These are phyloP conservation scores for Eidolon helvum DNA, from an alignment of 2,113 vertebrate species.

Conservation along the genomic window DNA sequence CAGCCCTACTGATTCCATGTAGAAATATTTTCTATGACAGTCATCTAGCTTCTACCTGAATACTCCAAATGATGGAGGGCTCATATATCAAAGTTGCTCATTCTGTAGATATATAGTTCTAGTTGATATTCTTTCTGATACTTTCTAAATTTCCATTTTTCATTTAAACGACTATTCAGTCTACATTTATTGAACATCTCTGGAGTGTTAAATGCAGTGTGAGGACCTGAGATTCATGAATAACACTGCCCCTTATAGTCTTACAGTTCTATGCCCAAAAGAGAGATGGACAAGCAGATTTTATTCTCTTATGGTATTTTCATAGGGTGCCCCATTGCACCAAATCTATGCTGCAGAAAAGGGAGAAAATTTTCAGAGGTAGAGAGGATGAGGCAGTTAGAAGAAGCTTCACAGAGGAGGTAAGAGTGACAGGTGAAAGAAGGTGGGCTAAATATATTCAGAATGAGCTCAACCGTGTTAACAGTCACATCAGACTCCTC, in stretches of 20 bases:
- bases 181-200: background rate
- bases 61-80: background rate
- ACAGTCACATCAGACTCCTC: background rate
- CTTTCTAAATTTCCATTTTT: background rate
- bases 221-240: background rate
- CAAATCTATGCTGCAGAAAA: background rate
- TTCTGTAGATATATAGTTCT: background rate
- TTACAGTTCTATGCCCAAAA: accelerated
- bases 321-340: background rate
- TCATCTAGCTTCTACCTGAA: background rate
- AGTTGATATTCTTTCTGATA: background rate
- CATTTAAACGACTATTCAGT: background rate
- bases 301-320: background rate
- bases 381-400: background rate
- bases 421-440: background rate
- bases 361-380: background rate
- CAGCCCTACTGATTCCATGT: background rate
- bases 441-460: background rate
- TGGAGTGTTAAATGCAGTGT: too few relatives aligned
- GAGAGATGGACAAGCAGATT: background rate
- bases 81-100: background rate
- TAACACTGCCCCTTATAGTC: accelerated
- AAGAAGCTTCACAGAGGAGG: background rate
- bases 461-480: background rate
- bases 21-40: background rate